Base-by-base conservation (phyloP, 2,888 invertebrate species). In the Spialia ferax region DNA sequence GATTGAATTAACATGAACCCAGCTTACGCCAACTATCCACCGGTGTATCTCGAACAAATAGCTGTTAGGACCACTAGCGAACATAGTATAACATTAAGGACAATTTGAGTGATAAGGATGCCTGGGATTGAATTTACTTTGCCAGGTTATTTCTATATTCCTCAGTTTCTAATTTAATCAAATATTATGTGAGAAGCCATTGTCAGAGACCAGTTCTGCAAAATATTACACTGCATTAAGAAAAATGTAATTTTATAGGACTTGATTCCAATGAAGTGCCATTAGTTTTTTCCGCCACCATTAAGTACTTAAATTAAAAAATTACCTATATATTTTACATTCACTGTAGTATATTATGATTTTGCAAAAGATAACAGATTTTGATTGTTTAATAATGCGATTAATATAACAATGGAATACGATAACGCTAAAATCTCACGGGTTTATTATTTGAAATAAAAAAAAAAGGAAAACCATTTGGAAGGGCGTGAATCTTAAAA, bases 1-100 rank as follows among this genome's bases (percentile, higher is more conserved):
- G 80, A 84, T 82, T 73, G 78, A 78, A 85, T 87, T 84, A 80
- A 77, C 84, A 87, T 86, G 77, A 81, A 77, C 78, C 74, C 77
- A 81, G 75, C 76, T 52, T 50, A 76, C 59, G 22, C 50, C 11
- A 45, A 45, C 50, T 70, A 70, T 72, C 70, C 38, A 29, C 50
- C 45, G 62, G 45, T 61, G 29, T 69, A 71, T 71, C 72, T 68
- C 50, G 29, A 66, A 66, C 60, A 61, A 66, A 66, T 60, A 61
- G 66, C 66, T 38, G 60, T 54, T 66, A 32, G 54, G 45, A 23
- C 18, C 50, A 35, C 29, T 59, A 38, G 50, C 23, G 26, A 59
- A 23, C 32, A n/a, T 38, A n/a, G n/a, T 38, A 5, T n/a, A 38
- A 38, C 38, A 38, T 5, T 38, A 32, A 38, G 38, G n/a, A 38